Evolutionary conservation across 2,888 invertebrate species (phyloP).

Genomic region (Rhagium mordax): DNA sequence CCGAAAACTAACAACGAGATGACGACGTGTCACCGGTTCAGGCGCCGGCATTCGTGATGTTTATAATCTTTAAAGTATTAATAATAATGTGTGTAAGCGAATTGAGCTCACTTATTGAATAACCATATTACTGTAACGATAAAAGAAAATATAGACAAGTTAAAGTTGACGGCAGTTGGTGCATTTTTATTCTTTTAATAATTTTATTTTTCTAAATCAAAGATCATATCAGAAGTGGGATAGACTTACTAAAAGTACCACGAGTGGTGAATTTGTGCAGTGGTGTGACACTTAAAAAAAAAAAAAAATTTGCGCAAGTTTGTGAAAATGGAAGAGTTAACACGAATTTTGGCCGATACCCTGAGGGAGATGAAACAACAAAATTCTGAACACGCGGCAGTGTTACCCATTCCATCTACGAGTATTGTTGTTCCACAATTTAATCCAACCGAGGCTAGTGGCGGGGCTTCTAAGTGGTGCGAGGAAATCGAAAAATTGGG

Average conservation of each 20-base stretch:
- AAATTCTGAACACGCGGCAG: not conserved
- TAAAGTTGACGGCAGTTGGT: too few relatives aligned
- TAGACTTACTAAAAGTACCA: not conserved
- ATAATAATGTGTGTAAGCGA: too few relatives aligned
- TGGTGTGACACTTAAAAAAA: not conserved
- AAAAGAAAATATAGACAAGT: too few relatives aligned
- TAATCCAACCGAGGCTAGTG: slow-evolving; percentile 28
- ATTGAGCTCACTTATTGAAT: too few relatives aligned
- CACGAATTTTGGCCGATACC: not conserved
- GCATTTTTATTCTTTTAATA: too few relatives aligned
- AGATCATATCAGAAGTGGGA: not conserved
- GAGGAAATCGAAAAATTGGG: slow-evolving; percentile 34
- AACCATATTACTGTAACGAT: too few relatives aligned
- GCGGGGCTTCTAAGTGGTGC: slow-evolving; percentile 30
- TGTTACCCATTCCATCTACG: not conserved
- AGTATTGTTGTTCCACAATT: not conserved
- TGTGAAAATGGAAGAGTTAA: not conserved
- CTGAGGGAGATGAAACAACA: not conserved
- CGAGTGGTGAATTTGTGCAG: not conserved
- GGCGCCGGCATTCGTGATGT: too few relatives aligned
- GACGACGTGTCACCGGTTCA: too few relatives aligned
- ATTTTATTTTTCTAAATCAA: too few relatives aligned
- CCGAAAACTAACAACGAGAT: too few relatives aligned
- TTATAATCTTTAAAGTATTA: too few relatives aligned
- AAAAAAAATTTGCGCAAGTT: not conserved